These are phyloP conservation scores for Cotesia vestalis DNA, from an alignment of 1,140 invertebrate genomes.

Conservation along the genomic window DNA sequence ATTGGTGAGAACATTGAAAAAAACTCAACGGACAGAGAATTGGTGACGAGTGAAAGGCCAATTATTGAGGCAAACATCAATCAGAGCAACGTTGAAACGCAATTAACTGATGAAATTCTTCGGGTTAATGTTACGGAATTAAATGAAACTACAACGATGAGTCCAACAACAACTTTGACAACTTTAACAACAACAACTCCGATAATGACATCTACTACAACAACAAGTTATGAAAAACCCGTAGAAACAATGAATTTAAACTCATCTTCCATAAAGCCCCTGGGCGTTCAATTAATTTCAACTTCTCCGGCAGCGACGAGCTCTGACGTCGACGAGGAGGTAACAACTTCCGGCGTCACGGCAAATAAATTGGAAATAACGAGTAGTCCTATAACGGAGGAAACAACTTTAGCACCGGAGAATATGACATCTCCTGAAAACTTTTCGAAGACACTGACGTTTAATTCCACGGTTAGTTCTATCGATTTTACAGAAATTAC, in stretches of 20 bases:
- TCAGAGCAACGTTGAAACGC: slow-evolving; percentile 32
- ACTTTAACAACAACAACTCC: too few relatives aligned
- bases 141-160: too few relatives aligned
- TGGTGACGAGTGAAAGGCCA: background rate
- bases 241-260: too few relatives aligned
- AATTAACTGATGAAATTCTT: too few relatives aligned
- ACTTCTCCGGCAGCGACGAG: background rate
- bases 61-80: slow-evolving; percentile 30
- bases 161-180: too few relatives aligned
- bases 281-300: background rate
- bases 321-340: background rate
- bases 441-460: slow-evolving; percentile 2
- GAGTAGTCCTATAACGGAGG: too few relatives aligned
- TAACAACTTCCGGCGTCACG: slow-evolving; percentile 9
- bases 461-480: slow-evolving; percentile 11
- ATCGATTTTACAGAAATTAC: slow-evolving; percentile 37
- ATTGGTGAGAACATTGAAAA: slow-evolving; percentile 38
- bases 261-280: too few relatives aligned
- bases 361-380: slow-evolving; percentile 25
- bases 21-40: slow-evolving; percentile 23
- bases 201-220: too few relatives aligned
- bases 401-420: too few relatives aligned
- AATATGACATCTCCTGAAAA: slow-evolving; percentile 20
- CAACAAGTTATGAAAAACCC: too few relatives aligned
- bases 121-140: too few relatives aligned